A percentile compares a stretch with the other conserved stretches of the same genome.
phyloP scores from a whole-genome alignment of 2,113 vertebrate species.

The Pavo muticus region DNA sequence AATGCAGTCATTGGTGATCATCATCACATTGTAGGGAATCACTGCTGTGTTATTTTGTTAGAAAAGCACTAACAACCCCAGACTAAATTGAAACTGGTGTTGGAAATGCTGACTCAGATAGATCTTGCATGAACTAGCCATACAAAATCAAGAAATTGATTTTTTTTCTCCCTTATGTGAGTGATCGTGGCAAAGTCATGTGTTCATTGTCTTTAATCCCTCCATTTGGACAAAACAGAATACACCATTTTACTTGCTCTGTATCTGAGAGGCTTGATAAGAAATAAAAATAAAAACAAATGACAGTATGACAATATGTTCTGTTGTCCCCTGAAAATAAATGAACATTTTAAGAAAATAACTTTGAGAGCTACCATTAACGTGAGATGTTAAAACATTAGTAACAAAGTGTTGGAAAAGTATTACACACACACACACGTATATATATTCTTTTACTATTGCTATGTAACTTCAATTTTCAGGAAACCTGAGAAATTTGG shows the following conservation, averaged over 20 bases:
- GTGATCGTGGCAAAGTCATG: background rate
- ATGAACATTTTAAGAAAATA: background rate
- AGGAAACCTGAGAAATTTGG: background rate
- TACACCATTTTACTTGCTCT: background rate
- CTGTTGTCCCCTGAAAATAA: background rate
- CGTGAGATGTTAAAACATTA: background rate
- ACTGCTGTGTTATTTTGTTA: background rate
- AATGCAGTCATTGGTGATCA: constrained; percentile 10
- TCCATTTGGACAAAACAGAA: background rate
- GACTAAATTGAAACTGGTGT: background rate
- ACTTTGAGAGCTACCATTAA: background rate
- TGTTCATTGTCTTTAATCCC: background rate
- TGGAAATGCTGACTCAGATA: constrained; percentile 22
- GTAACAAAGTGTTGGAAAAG: background rate
- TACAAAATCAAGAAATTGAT: constrained; percentile 2
- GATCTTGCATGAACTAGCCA: background rate
- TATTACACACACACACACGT: background rate
- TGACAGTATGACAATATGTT: background rate
- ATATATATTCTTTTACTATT: background rate
- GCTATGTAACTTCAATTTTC: background rate
- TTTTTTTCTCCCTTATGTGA: background rate
- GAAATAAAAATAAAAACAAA: background rate
- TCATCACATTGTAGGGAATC: background rate
- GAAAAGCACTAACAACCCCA: background rate
- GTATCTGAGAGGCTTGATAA: background rate